Percentiles rank a stretch among this genome's conserved stretches.
Conservation (phyloP, 35 echinoderm and acorn worm species). For the Strongylocentrotus purpuratus region DNA sequence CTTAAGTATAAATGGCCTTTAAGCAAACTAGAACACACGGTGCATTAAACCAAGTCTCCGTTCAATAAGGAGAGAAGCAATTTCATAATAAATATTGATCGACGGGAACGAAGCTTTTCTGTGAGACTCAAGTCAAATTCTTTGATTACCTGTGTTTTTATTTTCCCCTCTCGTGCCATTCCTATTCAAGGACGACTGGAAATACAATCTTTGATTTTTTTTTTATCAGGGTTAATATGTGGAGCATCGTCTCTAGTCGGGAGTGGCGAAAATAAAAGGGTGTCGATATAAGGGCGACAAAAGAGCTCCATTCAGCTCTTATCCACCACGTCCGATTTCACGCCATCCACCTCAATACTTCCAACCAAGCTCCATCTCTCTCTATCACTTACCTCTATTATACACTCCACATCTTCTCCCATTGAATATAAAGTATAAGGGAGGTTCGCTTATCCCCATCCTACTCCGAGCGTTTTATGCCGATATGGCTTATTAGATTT, state of each 20-base stretch:
- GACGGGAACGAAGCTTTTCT: neutral
- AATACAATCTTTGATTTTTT: neutral
- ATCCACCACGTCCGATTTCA: neutral
- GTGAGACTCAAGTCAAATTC: neutral
- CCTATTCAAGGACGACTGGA: neutral
- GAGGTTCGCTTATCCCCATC: neutral
- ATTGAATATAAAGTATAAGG: neutral
- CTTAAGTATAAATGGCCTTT: neutral
- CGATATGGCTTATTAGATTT: neutral
- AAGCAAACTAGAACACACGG: neutral
- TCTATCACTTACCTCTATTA: too few relatives aligned
- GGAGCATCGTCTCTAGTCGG: neutral
- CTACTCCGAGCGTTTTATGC: neutral
- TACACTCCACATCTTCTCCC: neutral
- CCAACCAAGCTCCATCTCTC: neutral
- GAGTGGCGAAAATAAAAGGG: neutral
- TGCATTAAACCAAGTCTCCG: neutral
- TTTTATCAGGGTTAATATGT: neutral
- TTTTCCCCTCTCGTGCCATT: neutral
- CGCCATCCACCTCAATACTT: neutral
- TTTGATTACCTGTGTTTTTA: neutral
- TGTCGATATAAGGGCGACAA: neutral
- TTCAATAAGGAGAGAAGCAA: neutral
- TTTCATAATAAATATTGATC: conserved; percentile 6
- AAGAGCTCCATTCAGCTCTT: neutral